phyloP scores from a whole-genome alignment of 2,888 invertebrate genomes.

The Sialis fuliginosa region DNA sequence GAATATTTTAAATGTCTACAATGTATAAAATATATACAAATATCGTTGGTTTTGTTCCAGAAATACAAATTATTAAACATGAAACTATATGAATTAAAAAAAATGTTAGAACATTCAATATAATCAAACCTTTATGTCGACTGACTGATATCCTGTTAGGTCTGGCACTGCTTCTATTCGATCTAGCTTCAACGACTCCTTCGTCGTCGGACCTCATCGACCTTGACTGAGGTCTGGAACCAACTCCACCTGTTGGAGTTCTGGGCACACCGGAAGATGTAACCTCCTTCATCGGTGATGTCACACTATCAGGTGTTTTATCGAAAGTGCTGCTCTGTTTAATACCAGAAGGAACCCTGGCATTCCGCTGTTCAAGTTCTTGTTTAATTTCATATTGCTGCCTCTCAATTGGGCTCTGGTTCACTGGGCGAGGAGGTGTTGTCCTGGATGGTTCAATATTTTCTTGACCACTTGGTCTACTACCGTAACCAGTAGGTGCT shows the following conservation, averaged over 20 bases:
- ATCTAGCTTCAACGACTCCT: not conserved
- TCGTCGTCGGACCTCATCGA: not conserved
- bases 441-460: too few relatives aligned
- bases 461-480: too few relatives aligned
- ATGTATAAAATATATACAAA: too few relatives aligned
- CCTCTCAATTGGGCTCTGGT: too few relatives aligned
- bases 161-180: not conserved
- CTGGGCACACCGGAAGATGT: conserved; percentile 1
- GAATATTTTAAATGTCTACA: too few relatives aligned
- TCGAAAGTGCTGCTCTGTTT: too few relatives aligned
- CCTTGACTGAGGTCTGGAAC: not conserved
- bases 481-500: too few relatives aligned
- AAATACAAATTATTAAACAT: not conserved
- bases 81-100: not conserved
- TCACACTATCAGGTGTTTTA: conserved; percentile 2
- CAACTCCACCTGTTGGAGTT: not conserved
- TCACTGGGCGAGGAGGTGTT: too few relatives aligned
- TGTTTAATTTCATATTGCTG: too few relatives aligned
- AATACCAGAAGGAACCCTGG: too few relatives aligned
- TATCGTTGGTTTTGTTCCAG: too few relatives aligned
- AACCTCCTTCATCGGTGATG: not conserved
- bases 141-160: not conserved
- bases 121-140: conserved; percentile 2
- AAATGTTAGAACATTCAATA: not conserved
- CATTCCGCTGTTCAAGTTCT: too few relatives aligned